phyloP scores from a whole-genome alignment of 2,797 vertebrate species.

The Clamator glandarius region DNA sequence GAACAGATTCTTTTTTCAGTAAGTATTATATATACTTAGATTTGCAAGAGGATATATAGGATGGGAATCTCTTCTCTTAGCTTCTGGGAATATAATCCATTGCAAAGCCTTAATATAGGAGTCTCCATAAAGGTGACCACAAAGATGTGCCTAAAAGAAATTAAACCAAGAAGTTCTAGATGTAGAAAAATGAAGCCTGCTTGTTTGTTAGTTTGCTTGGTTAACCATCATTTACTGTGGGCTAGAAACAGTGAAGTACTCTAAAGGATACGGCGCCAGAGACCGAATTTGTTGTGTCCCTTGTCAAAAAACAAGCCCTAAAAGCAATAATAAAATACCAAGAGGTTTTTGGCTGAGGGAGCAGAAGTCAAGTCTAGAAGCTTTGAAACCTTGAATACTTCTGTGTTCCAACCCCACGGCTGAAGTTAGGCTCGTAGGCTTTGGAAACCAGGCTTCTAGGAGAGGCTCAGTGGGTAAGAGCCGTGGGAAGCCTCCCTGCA shows the following conservation, averaged over 20 bases:
- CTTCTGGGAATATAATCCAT: not conserved
- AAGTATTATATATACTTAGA: not conserved
- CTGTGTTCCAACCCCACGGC: not conserved
- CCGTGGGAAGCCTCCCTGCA: too few species aligned
- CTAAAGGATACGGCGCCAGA: not conserved
- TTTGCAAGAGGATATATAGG: not conserved
- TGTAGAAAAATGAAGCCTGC: not conserved
- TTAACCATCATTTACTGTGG: not conserved
- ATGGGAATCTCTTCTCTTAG: not conserved
- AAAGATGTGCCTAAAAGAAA: not conserved
- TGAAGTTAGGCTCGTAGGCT: too few species aligned
- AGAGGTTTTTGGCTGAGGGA: not conserved
- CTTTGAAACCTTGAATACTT: not conserved
- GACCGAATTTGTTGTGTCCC: not conserved
- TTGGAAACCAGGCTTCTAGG: too few species aligned
- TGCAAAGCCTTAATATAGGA: not conserved
- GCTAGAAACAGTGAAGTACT: not conserved
- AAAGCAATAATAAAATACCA: not conserved
- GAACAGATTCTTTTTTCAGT: not conserved
- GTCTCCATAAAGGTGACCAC: not conserved
- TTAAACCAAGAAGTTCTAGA: not conserved
- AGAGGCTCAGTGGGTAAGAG: too few species aligned
- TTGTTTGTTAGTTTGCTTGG: not conserved
- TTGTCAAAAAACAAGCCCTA: not conserved
- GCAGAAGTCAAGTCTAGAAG: not conserved